phyloP scores from a whole-genome alignment of 53 echinoderm and acorn worm genomes.

The Antedon mediterranea region DNA sequence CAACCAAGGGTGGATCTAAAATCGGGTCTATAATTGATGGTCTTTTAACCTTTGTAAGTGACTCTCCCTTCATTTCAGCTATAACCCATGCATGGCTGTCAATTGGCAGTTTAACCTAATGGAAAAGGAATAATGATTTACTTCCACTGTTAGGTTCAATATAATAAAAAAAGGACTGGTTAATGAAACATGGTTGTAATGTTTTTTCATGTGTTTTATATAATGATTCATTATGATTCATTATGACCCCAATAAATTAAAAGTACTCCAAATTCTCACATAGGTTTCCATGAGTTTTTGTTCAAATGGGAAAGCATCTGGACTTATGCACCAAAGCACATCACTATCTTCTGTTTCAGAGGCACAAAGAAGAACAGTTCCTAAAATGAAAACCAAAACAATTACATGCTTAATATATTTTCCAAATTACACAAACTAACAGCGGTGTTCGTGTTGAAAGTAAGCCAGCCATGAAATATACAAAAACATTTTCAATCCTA shows the following conservation, averaged over 20 bases:
- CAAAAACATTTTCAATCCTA: too few relatives aligned
- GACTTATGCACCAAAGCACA: constrained; percentile 74
- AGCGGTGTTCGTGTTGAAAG: too few relatives aligned
- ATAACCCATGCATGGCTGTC: constrained; percentile 83
- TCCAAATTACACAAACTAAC: too few relatives aligned
- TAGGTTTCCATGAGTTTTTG: constrained; percentile 78
- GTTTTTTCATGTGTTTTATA: too few relatives aligned
- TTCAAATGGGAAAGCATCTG: constrained; percentile 75
- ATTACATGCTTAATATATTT: too few relatives aligned
- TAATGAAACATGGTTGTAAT: too few relatives aligned
- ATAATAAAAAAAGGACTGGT: too few relatives aligned
- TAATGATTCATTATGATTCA: too few relatives aligned
- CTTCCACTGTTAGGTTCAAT: too few relatives aligned
- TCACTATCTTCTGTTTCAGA: constrained; percentile 66
- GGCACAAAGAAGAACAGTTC: constrained; percentile 60
- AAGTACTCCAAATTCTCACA: constrained; percentile 11
- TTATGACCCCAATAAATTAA: too few relatives aligned
- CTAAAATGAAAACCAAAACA: constrained; percentile 13
- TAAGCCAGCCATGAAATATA: too few relatives aligned
- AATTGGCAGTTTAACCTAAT: constrained; percentile 50
- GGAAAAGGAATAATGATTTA: not conserved
- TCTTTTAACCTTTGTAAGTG: not conserved
- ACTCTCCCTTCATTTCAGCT: constrained; percentile 49
- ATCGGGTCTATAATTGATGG: constrained; percentile 15
- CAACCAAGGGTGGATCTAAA: constrained; percentile 74